Evolutionary conservation across 2,113 vertebrate species (phyloP).

Genomic region (Tinamus guttatus): DNA sequence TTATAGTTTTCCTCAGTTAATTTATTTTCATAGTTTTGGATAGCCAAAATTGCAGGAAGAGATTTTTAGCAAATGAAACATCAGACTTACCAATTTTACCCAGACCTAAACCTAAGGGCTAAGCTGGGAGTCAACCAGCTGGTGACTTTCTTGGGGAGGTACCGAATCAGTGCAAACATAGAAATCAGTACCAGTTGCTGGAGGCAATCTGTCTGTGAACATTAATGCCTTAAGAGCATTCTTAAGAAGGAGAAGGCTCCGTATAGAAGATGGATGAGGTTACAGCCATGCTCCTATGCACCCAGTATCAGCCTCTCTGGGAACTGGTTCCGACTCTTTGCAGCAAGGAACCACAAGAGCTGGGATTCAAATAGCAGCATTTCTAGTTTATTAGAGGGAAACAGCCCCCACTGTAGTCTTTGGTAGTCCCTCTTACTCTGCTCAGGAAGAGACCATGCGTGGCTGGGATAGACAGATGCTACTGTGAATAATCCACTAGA

Average conservation of each 20-base stretch:
- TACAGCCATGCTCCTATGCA: background rate
- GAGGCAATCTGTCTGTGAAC: background rate
- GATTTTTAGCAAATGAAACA: background rate
- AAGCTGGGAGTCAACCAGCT: background rate
- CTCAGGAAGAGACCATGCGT: background rate
- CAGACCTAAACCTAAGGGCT: background rate
- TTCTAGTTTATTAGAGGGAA: background rate
- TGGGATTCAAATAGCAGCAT: background rate
- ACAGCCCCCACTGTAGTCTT: background rate
- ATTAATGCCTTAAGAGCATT: background rate
- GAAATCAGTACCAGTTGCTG: background rate
- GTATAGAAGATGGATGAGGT: background rate
- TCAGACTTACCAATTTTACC: background rate
- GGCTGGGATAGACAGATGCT: no score
- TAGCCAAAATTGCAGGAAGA: background rate
- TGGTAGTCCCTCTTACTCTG: background rate
- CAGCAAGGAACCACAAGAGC: background rate
- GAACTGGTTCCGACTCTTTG: background rate
- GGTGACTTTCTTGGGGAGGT: background rate
- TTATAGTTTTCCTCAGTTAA: background rate
- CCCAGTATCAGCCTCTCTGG: background rate
- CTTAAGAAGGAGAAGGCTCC: background rate
- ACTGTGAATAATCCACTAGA: background rate
- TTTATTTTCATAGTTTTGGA: background rate
- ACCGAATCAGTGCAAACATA: background rate